phyloP scores from a whole-genome alignment of 2,113 vertebrate species.

The Rhodinocichla rosea region DNA sequence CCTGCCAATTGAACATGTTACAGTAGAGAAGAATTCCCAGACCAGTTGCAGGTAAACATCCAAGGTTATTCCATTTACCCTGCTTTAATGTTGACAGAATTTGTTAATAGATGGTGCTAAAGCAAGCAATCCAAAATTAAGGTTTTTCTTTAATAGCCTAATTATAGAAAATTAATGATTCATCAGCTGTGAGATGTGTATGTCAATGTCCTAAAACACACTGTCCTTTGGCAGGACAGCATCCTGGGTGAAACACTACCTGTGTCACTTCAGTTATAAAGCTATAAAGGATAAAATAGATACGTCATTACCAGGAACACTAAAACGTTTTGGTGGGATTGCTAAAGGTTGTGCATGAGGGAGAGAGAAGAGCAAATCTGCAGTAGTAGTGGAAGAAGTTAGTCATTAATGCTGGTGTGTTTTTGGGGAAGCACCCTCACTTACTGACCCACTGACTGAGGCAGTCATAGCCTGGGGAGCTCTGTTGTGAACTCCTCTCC shows the following conservation, averaged over 20 bases:
- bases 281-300: slow-evolving; percentile 36
- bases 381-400: slow-evolving; percentile 22
- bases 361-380: slow-evolving; percentile 38
- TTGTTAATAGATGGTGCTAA: background rate
- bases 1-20: background rate
- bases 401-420: background rate
- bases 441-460: background rate
- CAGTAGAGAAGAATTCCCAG: background rate
- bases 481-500: background rate
- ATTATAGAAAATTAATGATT: background rate
- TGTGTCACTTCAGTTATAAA: slow-evolving; percentile 40
- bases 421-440: background rate
- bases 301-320: slow-evolving; percentile 26
- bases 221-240: background rate
- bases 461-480: background rate
- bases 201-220: background rate
- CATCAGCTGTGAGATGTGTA: background rate
- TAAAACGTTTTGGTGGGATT: slow-evolving; percentile 36
- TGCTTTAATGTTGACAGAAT: background rate
- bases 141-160: background rate
- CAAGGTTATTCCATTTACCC: background rate
- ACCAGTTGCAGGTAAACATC: background rate
- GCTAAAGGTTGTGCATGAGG: slow-evolving; percentile 41
- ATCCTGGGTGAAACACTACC: background rate
- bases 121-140: background rate